Percentiles rank a stretch among this genome's conserved stretches.
phyloP scores from a whole-genome alignment of 2,888 invertebrate genomes.

The Euzetes globulus region DNA sequence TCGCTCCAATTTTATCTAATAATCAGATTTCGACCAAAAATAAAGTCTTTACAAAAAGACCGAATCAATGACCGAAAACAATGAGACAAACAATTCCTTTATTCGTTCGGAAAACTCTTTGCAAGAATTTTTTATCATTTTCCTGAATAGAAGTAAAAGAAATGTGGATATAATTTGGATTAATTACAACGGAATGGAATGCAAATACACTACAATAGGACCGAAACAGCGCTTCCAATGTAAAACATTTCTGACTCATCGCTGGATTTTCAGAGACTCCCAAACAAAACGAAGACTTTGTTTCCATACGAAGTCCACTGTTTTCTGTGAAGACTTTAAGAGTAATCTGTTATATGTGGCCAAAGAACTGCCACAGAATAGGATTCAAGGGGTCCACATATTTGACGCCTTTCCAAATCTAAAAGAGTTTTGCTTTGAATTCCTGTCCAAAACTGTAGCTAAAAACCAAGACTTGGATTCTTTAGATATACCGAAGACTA shows the following conservation, averaged over 20 bases:
- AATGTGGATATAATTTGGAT: constrained; percentile 29
- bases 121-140: not conserved
- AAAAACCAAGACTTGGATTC: not conserved
- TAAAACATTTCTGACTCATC: constrained; percentile 32
- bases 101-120: not conserved
- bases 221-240: not conserved
- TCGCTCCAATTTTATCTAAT: no score
- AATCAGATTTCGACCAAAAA: no score
- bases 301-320: not conserved
- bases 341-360: constrained; percentile 6
- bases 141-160: not conserved
- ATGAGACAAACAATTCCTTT: not conserved
- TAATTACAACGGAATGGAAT: constrained; percentile 17
- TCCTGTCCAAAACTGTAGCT: not conserved
- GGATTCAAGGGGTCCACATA: not conserved
- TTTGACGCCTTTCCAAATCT: constrained; percentile 14
- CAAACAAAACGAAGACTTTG: constrained; percentile 3
- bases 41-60: not conserved
- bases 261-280: constrained; percentile 34
- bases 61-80: not conserved
- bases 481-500: constrained; percentile 17
- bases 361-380: not conserved
- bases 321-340: not conserved
- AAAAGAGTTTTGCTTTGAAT: constrained; percentile 28
- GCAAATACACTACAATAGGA: constrained; percentile 8